Evolutionary conservation across 2,888 invertebrate species (phyloP).

Genomic region (Drosophila macrospina): DNA sequence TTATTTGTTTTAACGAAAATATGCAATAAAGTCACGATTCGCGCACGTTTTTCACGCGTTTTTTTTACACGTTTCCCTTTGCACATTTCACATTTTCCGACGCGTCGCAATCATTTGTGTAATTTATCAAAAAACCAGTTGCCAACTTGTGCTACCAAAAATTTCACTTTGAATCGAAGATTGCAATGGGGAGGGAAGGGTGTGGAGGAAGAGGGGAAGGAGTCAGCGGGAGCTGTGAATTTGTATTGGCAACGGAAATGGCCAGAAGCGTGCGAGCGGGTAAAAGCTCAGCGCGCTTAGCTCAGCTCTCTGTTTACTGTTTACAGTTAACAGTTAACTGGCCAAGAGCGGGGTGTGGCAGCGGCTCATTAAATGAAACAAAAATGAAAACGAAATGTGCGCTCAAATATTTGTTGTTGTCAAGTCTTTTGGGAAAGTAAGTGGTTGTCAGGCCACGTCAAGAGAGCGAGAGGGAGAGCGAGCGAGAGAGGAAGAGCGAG

Average conservation of each 20-base stretch:
- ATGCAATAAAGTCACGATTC: conserved; percentile 46
- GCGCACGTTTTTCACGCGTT: conserved; percentile 70
- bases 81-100: conserved; percentile 27
- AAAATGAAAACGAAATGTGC: conserved; percentile 68
- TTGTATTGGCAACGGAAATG: conserved; percentile 62
- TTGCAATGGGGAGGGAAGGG: conserved; percentile 39
- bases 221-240: conserved; percentile 38
- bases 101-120: conserved; percentile 37
- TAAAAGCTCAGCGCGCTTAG: conserved; percentile 53
- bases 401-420: conserved; percentile 54
- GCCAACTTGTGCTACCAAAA: conserved; percentile 24
- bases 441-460: conserved; percentile 52
- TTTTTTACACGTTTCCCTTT: too few species aligned
- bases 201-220: neutral
- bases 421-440: conserved; percentile 59
- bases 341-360: conserved; percentile 62
- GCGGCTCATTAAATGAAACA: conserved; percentile 51
- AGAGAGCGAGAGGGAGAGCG: neutral
- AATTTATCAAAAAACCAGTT: conserved; percentile 54
- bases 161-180: conserved; percentile 75
- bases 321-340: conserved; percentile 33
- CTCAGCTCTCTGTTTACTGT: conserved; percentile 22
- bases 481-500: neutral
- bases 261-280: conserved; percentile 56
- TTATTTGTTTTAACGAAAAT: neutral